phyloP scores from a whole-genome alignment of 2,888 invertebrate species.

The Nomada ferruginata region DNA sequence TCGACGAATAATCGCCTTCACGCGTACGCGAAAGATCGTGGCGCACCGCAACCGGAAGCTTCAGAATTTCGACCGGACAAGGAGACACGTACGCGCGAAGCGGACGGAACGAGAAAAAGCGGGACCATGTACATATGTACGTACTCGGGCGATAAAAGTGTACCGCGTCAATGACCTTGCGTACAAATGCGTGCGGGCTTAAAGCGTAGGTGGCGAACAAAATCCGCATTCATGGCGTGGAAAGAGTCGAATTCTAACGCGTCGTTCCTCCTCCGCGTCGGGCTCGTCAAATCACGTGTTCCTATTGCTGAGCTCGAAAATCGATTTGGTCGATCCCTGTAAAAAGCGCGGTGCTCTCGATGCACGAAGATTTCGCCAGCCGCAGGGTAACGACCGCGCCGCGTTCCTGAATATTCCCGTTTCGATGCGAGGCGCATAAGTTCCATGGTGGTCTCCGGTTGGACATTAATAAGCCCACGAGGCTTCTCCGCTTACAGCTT shows the following conservation, averaged over 20 bases:
- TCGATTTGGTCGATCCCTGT: too few species aligned
- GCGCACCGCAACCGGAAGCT: conserved; percentile 20
- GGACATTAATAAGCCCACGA: conserved; percentile 61
- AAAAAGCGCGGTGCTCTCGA: too few species aligned
- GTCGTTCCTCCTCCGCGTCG: conserved; percentile 32
- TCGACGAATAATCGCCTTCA: neutral
- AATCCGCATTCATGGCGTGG: conserved; percentile 53
- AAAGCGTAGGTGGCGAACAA: conserved; percentile 75
- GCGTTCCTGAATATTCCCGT: conserved; percentile 5
- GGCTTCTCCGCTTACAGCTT: conserved; percentile 63
- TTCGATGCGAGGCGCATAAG: conserved; percentile 12
- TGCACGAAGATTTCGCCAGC: too few species aligned
- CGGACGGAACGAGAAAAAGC: neutral
- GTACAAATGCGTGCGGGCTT: conserved; percentile 75
- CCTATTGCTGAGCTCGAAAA: neutral
- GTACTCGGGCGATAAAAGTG: conserved; percentile 78
- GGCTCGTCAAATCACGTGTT: conserved; percentile 36
- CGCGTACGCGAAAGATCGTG: conserved; percentile 6
- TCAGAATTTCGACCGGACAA: conserved; percentile 46
- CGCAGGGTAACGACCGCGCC: too few species aligned
- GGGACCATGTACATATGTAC: too few species aligned
- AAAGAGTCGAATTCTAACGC: conserved; percentile 60
- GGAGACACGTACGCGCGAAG: conserved; percentile 44
- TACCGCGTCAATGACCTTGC: conserved; percentile 83
- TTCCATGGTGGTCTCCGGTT: conserved; percentile 44